These are phyloP conservation scores for Tetrao urogallus DNA, from an alignment of 2,113 vertebrate species.

Conservation along the genomic window DNA sequence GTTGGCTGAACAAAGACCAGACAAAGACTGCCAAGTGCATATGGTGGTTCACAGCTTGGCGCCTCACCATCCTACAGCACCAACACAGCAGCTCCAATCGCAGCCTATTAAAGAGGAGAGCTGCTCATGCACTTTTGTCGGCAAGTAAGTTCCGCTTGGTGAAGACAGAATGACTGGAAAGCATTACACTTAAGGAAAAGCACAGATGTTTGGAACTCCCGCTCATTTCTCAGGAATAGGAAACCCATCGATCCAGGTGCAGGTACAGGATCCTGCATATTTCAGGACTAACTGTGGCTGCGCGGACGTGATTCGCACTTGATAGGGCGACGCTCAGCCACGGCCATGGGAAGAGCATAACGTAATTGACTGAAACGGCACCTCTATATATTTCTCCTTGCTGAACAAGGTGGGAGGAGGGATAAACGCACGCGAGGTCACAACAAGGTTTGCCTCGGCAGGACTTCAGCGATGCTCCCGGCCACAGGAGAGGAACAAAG, in stretches of 20 bases:
- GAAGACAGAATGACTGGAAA: slow-evolving; percentile 74
- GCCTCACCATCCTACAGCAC: slow-evolving; percentile 74
- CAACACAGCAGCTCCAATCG: slow-evolving; percentile 73
- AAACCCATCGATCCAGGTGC: slow-evolving; percentile 44
- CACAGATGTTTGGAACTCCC: slow-evolving; percentile 69
- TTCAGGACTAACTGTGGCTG: slow-evolving; percentile 38
- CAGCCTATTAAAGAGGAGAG: slow-evolving; percentile 78
- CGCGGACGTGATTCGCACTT: neutral
- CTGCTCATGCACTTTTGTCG: slow-evolving; percentile 76
- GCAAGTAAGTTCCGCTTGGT: slow-evolving; percentile 77
- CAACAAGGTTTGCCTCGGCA: slow-evolving; percentile 40
- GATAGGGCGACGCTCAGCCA: neutral
- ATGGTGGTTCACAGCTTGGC: slow-evolving; percentile 80
- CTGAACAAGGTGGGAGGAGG: slow-evolving; percentile 64
- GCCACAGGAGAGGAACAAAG: slow-evolving; percentile 46
- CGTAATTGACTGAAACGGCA: neutral
- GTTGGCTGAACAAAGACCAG: slow-evolving; percentile 79
- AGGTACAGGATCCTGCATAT: slow-evolving; percentile 2
- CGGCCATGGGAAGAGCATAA: slow-evolving; percentile 32
- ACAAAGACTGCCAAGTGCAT: slow-evolving; percentile 81
- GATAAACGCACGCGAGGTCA: slow-evolving; percentile 4
- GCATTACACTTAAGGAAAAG: slow-evolving; percentile 50
- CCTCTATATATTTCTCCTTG: slow-evolving; percentile 41
- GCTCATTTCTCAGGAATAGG: slow-evolving; percentile 52
- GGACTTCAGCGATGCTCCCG: neutral